Percentiles rank a stretch among this genome's conserved stretches.
These are phyloP conservation scores for Acropternis orthonyx DNA, from an alignment of 2,797 vertebrate genomes.

Conservation along the genomic window DNA sequence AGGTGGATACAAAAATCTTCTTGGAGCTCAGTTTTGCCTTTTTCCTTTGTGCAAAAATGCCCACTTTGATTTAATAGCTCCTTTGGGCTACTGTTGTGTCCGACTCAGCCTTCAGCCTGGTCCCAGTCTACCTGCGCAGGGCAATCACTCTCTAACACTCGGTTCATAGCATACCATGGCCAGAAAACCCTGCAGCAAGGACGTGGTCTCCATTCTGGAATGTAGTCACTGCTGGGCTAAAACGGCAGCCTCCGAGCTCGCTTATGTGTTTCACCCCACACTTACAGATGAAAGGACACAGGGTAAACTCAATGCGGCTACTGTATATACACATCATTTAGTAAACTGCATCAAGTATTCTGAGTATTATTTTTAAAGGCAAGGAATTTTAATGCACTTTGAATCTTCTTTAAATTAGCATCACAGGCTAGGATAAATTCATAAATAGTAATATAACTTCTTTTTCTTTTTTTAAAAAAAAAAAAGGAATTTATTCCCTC, in stretches of 20 bases:
- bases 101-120: not conserved
- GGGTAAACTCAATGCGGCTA: not conserved
- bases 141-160: not conserved
- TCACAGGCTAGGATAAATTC: not conserved
- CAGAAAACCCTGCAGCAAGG: not conserved
- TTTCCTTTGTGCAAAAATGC: not conserved
- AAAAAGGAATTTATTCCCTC: not conserved
- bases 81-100: not conserved
- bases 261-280: not conserved
- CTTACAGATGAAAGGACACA: not conserved
- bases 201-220: not conserved
- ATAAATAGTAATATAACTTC: not conserved
- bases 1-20: not conserved
- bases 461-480: not conserved
- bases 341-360: not conserved
- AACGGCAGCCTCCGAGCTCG: not conserved
- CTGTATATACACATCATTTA: not conserved
- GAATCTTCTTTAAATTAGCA: not conserved
- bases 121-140: not conserved
- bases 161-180: fast-evolving
- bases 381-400: not conserved
- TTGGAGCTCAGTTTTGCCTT: not conserved
- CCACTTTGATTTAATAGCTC: not conserved
- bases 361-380: not conserved
- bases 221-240: not conserved